A percentile compares a stretch with the other conserved stretches of the same genome.
These are phyloP conservation scores for Arctopsyche grandis DNA, from an alignment of 1,140 invertebrate genomes.

Conservation along the genomic window DNA sequence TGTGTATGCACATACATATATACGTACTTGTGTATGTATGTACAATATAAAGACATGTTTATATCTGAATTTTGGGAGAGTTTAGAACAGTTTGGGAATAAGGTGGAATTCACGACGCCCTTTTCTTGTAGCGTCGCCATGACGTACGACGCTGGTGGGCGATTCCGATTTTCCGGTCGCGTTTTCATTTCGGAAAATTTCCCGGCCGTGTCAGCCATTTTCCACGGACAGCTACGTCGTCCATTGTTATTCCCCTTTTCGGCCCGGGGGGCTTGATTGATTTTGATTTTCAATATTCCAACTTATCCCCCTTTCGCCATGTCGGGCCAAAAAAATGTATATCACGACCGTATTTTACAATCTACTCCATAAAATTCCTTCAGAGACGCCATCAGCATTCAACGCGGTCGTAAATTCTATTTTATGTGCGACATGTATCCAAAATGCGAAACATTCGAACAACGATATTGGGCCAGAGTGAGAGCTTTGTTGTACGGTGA, in stretches of 20 bases:
- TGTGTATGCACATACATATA: too few species aligned
- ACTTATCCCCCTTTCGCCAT: constrained; percentile 24
- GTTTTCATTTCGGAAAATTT: constrained; percentile 47
- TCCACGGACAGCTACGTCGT: constrained; percentile 27
- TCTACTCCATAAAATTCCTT: neutral
- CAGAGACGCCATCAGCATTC: neutral
- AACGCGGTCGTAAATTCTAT: neutral
- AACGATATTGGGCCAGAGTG: neutral
- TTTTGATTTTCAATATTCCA: constrained; percentile 54
- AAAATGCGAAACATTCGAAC: neutral
- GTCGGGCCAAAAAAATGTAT: neutral
- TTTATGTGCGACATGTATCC: neutral
- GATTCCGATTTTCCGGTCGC: constrained; percentile 44
- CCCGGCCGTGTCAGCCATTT: constrained; percentile 40
- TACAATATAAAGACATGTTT: too few species aligned
- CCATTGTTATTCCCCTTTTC: constrained; percentile 44
- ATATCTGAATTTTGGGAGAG: too few species aligned
- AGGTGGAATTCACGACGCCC: neutral
- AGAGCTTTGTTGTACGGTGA: neutral
- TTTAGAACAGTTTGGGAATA: constrained; percentile 21
- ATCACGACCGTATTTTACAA: neutral
- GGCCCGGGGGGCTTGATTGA: constrained; percentile 50
- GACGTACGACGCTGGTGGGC: constrained; percentile 39
- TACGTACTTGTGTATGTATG: too few species aligned
- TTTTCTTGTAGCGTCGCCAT: constrained; percentile 28